phyloP scores from a whole-genome alignment of 2,888 invertebrate genomes.

The Zeuzera pyrina region DNA sequence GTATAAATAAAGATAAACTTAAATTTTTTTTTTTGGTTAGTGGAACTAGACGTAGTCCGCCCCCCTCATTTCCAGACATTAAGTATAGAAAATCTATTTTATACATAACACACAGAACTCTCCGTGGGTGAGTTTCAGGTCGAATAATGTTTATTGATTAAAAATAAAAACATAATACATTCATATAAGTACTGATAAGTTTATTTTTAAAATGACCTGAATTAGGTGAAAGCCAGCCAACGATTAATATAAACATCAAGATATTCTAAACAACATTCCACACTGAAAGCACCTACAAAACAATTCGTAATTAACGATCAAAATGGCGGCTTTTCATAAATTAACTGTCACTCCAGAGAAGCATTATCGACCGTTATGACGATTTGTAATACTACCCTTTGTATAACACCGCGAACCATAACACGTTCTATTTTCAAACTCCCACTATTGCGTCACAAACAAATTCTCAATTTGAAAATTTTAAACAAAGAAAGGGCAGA shows the following conservation, averaged over 20 bases:
- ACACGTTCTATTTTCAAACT: conserved; percentile 25
- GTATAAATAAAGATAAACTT: no score
- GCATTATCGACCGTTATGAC: conserved; percentile 41
- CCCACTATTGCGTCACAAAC: conserved; percentile 23
- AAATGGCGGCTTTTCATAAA: conserved; percentile 28
- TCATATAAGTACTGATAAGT: no score
- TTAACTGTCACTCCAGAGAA: conserved; percentile 30
- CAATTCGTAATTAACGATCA: conserved; percentile 6
- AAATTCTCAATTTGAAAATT: conserved; percentile 31
- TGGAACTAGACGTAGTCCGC: no score
- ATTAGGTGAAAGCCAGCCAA: not conserved
- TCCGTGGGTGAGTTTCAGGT: no score
- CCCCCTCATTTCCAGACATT: no score
- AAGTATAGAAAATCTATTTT: no score
- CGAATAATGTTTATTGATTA: no score
- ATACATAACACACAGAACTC: no score
- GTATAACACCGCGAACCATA: conserved; percentile 24
- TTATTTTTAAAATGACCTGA: no score
- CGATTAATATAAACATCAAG: not conserved
- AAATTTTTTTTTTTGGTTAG: no score
- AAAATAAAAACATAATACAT: no score
- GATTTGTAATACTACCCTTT: conserved; percentile 36
- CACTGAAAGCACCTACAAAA: not conserved
- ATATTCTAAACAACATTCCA: not conserved
- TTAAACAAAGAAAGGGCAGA: conserved; percentile 68